Base-by-base conservation (phyloP, 2,113 vertebrate genomes). In the Tetrao urogallus region DNA sequence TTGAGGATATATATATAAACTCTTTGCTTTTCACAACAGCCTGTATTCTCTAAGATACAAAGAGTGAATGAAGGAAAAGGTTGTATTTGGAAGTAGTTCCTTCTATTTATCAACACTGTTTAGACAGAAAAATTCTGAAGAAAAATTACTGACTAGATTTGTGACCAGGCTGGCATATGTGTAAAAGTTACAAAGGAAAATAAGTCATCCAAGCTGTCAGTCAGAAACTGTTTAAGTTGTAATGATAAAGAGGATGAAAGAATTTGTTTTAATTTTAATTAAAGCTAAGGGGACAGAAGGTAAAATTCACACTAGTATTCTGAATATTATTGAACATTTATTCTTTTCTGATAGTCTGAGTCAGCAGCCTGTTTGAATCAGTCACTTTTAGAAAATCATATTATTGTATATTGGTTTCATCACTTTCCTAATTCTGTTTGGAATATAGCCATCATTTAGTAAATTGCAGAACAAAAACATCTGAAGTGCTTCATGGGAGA, bases 231-330 rank as follows among this genome's bases (percentile, higher is more conserved):
- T 83, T 94, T 40, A 78, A 72, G 6, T 27, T 79, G 12, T 48
- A 81, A 71, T 48, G 72, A 77, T 86, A 50, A 86, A 88, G 66
- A 90, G n/a, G 24, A 73, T 78, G 34, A 75, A 76, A 79, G 13
- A 76, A 20, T 56, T 64, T 92, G 50, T 57, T 94, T 38, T 92
- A 58, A 86, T 82, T 93, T 95, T 94, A 97, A 97, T 93, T 93
- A 95, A 87, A 6, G 1, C 17, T 86, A 73, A 65, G 30, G 58
- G 48, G 48, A 76, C 65, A 93, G 58, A 84, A 92, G 50, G 57
- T 8, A 93, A 78, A 78, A 91, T 92, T 87, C 50, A 52, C 58
- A 88, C 88, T 73, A 82, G 80, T 60, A 20, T 70, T 94, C 45
- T 85, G 45, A 94, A 78, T 93, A 90, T 40, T 78, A 34, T 70